Percentiles rank a stretch among this genome's conserved stretches.
Conservation (phyloP, 2,888 invertebrate species). For the Diadromus collaris region DNA sequence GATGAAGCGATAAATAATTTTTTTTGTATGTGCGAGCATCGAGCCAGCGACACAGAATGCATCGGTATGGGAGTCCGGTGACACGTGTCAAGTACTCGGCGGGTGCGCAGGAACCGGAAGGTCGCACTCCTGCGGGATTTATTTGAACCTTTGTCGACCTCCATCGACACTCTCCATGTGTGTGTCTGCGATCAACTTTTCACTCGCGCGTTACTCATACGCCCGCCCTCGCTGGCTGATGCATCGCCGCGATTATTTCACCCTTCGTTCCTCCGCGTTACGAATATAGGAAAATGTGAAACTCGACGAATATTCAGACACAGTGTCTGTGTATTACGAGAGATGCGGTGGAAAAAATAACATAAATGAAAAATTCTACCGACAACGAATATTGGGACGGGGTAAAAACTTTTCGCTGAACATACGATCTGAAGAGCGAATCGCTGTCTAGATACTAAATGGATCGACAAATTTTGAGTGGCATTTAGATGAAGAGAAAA, state of each 20-base stretch:
- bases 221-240: constrained; percentile 39
- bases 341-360: constrained; percentile 12
- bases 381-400: neutral
- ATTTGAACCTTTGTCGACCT: constrained; percentile 64
- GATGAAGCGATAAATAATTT: constrained; percentile 63
- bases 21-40: constrained; percentile 56
- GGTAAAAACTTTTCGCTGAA: neutral
- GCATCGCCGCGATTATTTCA: constrained; percentile 52
- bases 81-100: constrained; percentile 64
- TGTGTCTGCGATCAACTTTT: constrained; percentile 35
- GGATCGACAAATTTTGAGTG: constrained; percentile 28
- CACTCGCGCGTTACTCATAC: constrained; percentile 19
- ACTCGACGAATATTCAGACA: constrained; percentile 15
- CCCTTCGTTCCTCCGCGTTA: constrained; percentile 26
- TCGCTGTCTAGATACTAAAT: neutral
- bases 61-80: constrained; percentile 60
- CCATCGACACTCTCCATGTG: constrained; percentile 11
- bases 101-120: constrained; percentile 61
- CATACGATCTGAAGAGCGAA: neutral
- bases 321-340: neutral
- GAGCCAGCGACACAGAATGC: constrained; percentile 53
- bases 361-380: neutral
- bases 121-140: constrained; percentile 65
- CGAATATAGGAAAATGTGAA: constrained; percentile 25
- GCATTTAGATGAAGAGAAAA: constrained; percentile 1